Evolutionary conservation across 2,888 invertebrate species (phyloP), one percentile per base, ranked within the genome.

Genomic region (Alcis repandata): DNA sequence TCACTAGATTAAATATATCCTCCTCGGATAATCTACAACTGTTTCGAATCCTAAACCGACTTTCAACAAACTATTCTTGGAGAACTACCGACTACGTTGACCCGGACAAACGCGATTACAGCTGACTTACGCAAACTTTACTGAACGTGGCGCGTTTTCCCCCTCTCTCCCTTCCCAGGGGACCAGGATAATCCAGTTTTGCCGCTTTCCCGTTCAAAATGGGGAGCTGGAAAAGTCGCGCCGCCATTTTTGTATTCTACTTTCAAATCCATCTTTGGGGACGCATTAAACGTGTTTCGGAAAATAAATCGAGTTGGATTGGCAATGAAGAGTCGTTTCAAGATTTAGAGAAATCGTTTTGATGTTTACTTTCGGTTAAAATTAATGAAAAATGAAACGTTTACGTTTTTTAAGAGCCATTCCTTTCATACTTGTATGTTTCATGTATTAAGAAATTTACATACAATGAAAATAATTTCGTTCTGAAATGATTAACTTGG

Each of bases 141-240:
- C 73, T 76, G 64, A 17, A 73, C 68, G 71, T 67, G 65, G 74
- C 79, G 73, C 73, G 66, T 71, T 71, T 68, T 61, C n/a, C 71
- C 74, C 69, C 65, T 49, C 69, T 67, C 71, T 74, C 79, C 75
- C 78, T 66, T 59, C 54, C 73, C 72, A 65, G 9, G 45, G 87
- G 83, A 90, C 83, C 49, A 63, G 58, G 71, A 86, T 91, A 92
- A 91, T 91, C 89, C 90, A 87, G 85, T 91, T 91, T 75, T 64
- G 72, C 79, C 82, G 80, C 78, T 79, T 83, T 84, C 82, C 82
- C 86, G 83, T 76, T 75, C 73, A 75, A 79, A 86, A 86, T 80
- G 80, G 78, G 80, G 85, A 81, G 77, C 76, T 71, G 76, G 72
- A 77, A 80, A 80, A 79, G 72, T 72, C 63, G 65, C 64, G 74